Conservation (phyloP, 2,113 vertebrate genomes). For the Aviceda subcristata region DNA sequence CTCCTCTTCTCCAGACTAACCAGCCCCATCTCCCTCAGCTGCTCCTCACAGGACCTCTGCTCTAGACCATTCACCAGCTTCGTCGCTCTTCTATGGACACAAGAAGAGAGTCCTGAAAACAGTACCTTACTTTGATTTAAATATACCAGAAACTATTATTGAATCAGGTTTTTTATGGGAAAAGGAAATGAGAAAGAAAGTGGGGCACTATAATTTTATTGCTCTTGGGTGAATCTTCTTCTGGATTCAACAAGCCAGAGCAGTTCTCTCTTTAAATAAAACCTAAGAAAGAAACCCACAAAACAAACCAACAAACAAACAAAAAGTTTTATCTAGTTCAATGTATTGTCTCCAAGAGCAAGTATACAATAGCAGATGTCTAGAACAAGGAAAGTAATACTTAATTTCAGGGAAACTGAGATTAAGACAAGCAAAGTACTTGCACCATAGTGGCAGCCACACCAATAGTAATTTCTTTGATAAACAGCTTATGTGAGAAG, state of each 20-base stretch:
- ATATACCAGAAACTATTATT: not conserved
- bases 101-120: not conserved
- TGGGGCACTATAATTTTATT: not conserved
- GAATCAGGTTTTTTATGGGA: not conserved
- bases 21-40: not conserved
- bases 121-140: not conserved
- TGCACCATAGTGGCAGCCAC: not conserved
- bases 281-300: accelerated
- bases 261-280: not conserved
- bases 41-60: not conserved
- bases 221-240: not conserved
- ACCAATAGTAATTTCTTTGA: not conserved
- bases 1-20: not conserved
- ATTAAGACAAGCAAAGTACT: not conserved
- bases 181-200: not conserved
- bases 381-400: not conserved
- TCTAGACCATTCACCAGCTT: not conserved
- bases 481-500: not conserved
- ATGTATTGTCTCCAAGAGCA: not conserved
- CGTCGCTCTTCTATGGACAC: accelerated
- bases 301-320: not conserved
- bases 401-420: not conserved
- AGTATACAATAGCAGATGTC: not conserved
- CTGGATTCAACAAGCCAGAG: not conserved
- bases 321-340: not conserved